Evolutionary conservation across 92 coral and sea anemone genomes (phyloP), one percentile per base, ranked within the genome.

Genomic region (Nematostella vectensis): DNA sequence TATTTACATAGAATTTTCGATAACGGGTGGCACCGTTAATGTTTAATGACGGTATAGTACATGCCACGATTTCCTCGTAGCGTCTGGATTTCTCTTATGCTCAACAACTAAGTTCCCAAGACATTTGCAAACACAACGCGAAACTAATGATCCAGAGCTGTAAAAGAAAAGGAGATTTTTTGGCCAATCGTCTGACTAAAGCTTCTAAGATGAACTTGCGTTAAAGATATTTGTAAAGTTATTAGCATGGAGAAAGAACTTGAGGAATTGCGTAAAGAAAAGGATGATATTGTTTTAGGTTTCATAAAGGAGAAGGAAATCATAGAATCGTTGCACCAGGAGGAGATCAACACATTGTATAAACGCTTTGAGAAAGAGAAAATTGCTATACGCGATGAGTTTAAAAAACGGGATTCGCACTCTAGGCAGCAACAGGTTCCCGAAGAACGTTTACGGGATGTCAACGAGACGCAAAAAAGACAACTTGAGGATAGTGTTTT

Each of bases 251-350:
- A 36, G 9, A 51, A 30, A 13, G 37, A 3, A 10, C 3, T 73
- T 11, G 31, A 43, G 39, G 31, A 12, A 3, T 36, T 74, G 22
- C 27, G 44, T 43, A 55, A 50, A 27, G 88, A 80, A 40, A 79
- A 81, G 65, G 62, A 67, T 23, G 88, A 83, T 42, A 74, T 83
- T 25, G 71, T 79, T 27, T 56, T 66, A 18, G 88, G 94, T 9
- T 84, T 79, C 58, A 69, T 84, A 9, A 75, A 70, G 31, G 88
- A 84, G 52, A 84, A 84, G 31, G 88, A 80, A 70, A 65, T 79
- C 16, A 74, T 80, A 19, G 75, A 61, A 38, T 33, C 28, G 26
- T 61, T 70, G 43, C 94, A 79, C 11, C 53, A 56, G 29, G 79
- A 69, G 25, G 69, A 84, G 31, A 20, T 79, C 25, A 54, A 69